phyloP scores from a whole-genome alignment of 2,797 vertebrate genomes.

The Mycteria americana region DNA sequence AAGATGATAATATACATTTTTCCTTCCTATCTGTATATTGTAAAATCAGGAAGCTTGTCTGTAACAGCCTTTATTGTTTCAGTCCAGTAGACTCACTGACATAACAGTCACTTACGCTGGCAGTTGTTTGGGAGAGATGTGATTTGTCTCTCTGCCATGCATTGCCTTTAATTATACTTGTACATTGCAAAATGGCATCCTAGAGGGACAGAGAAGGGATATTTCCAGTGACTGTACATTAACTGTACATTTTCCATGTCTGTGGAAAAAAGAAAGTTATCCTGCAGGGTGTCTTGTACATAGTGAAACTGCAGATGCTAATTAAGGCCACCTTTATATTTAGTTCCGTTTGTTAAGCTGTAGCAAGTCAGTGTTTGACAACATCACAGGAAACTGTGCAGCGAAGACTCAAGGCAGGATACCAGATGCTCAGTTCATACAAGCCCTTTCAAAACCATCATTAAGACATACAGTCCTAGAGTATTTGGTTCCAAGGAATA shows the following conservation, averaged over 20 bases:
- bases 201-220: not conserved
- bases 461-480: not conserved
- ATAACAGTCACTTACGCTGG: not conserved
- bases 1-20: not conserved
- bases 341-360: constrained; percentile 26
- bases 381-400: constrained; percentile 30
- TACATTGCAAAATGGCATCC: constrained; percentile 57
- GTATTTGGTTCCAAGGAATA: not conserved
- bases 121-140: not conserved
- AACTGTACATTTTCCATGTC: not conserved
- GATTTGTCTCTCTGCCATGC: not conserved
- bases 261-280: not conserved
- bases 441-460: not conserved
- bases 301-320: not conserved
- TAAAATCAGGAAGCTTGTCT: not conserved
- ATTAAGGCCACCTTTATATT: not conserved
- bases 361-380: constrained; percentile 57
- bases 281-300: not conserved
- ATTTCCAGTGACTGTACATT: not conserved
- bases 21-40: not conserved
- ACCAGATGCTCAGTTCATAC: not conserved
- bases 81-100: not conserved
- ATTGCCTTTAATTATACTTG: constrained; percentile 45
- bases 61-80: not conserved
- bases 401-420: not conserved